A percentile compares a stretch with the other conserved stretches of the same genome.
phyloP scores from a whole-genome alignment of 2,113 vertebrate genomes.

The Theristicus caerulescens region DNA sequence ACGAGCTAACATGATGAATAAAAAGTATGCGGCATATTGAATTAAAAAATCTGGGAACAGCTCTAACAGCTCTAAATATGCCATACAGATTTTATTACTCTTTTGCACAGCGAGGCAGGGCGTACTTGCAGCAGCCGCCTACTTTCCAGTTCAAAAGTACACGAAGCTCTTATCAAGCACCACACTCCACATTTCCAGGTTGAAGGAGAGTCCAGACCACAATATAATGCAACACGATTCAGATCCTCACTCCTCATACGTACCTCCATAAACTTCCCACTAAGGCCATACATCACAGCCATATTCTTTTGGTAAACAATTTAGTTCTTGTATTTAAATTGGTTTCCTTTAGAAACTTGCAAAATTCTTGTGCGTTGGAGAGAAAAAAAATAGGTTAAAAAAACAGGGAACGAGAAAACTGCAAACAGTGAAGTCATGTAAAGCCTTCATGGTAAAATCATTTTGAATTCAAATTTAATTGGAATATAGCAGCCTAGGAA shows the following conservation, averaged over 20 bases:
- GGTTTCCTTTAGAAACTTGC: not conserved
- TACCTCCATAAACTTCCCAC: not conserved
- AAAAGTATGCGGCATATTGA: not conserved
- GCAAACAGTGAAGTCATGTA: not conserved
- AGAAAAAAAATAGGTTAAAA: not conserved
- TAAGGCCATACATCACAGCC: not conserved
- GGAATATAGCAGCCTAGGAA: slow-evolving; percentile 32
- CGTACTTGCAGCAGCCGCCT: not conserved
- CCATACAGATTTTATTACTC: not conserved
- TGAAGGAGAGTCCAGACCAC: not conserved
- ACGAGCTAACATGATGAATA: not conserved
- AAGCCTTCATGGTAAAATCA: not conserved
- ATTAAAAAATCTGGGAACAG: not conserved
- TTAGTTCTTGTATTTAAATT: not conserved
- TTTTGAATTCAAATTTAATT: not conserved
- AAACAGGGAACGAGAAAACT: not conserved
- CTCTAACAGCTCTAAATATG: not conserved
- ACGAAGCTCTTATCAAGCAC: not conserved
- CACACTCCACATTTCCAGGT: not conserved
- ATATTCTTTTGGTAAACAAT: not conserved
- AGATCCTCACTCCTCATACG: rapidly evolving
- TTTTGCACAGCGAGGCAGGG: not conserved
- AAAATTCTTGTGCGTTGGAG: not conserved
- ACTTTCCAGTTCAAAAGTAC: slow-evolving; percentile 17
- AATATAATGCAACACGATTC: not conserved